Conservation (phyloP, 2,888 invertebrate species). For the Lampropteryx suffumata region DNA sequence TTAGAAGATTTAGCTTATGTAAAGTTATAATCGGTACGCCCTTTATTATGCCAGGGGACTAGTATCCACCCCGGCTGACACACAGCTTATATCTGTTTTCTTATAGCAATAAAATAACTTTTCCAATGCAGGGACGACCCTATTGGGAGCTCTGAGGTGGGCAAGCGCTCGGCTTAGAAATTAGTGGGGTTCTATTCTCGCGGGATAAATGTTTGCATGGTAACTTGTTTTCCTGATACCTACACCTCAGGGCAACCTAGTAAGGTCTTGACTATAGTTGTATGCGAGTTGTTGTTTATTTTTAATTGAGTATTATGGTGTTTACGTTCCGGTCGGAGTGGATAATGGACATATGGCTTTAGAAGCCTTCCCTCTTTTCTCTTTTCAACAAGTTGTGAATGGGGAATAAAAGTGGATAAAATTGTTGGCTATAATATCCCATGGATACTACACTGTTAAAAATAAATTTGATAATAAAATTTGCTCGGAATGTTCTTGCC, state of each 20-base stretch:
- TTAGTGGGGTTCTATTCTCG: too few relatives aligned
- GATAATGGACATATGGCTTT: conserved; percentile 21
- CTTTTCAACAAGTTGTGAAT: conserved; percentile 79
- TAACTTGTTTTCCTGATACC: not conserved
- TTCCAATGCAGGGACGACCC: too few relatives aligned
- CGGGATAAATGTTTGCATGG: too few relatives aligned
- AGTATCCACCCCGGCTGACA: not conserved
- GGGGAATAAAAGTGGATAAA: conserved; percentile 29
- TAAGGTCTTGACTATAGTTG: too few relatives aligned
- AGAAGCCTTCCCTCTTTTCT: conserved; percentile 66
- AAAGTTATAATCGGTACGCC: conserved; percentile 26
- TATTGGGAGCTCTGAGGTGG: too few relatives aligned
- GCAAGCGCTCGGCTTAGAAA: too few relatives aligned
- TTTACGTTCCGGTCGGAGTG: not conserved
- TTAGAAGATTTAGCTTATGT: conserved; percentile 64
- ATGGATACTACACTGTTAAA: conserved; percentile 3
- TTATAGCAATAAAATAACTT: not conserved
- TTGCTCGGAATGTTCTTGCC: conserved; percentile 36
- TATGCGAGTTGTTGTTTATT: too few relatives aligned
- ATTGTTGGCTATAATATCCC: conserved; percentile 14
- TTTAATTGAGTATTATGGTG: not conserved
- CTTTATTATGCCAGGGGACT: conserved; percentile 6
- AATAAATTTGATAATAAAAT: conserved; percentile 18
- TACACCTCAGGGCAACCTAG: too few relatives aligned
- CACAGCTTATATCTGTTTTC: not conserved